Evolutionary conservation across 2,888 invertebrate genomes (phyloP), one percentile per base, ranked within the genome.

Genomic region (Eristalis arbustorum): DNA sequence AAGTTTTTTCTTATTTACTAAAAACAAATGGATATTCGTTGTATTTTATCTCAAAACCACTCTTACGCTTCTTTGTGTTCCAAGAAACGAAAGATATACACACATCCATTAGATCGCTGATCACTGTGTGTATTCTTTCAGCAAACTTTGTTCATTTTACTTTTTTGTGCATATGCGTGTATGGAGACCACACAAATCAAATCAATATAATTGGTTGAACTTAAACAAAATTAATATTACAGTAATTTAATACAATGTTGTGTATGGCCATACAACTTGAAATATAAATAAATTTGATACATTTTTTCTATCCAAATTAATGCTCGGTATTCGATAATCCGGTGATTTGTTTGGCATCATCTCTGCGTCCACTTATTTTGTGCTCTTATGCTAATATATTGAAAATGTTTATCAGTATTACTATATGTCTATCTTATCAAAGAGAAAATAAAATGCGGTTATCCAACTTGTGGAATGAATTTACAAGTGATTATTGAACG

Each of bases 51-150:
- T 79, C 84, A 79, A 77, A 84, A 76, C 79, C 79, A 80, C 84
- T 73, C 11, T 76, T 75, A 76, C 71, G 88, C 88, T 88, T 88
- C 82, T 69, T 84, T 80, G 62, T 79, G 75, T 88, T 81, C n/a
- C 59, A 31, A 64, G 14, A 59, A 71, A 72, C 59, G 34, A 66
- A 72, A 40, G 59, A 59, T 34, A 59, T 31, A 63, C 68, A 67
- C 72, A 84, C 72, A 61, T 61, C 28, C 6, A 56, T n/a, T 49
- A 13, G n/a, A 22, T 23, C 37, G 23, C 14, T 37, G 14, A 28
- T 57, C 28, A 11, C 57, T 23, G 23, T 40, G 62, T 77, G 56
- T 81, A 77, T 77, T 63, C 68, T 76, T 42, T 57, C 31, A 37
- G 18, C 49, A 49, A 42, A 49, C 18, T 18, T 61, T 37, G 34